Evolutionary conservation across 2,888 invertebrate genomes (phyloP).

Genomic region (Athripsodes cinereus): DNA sequence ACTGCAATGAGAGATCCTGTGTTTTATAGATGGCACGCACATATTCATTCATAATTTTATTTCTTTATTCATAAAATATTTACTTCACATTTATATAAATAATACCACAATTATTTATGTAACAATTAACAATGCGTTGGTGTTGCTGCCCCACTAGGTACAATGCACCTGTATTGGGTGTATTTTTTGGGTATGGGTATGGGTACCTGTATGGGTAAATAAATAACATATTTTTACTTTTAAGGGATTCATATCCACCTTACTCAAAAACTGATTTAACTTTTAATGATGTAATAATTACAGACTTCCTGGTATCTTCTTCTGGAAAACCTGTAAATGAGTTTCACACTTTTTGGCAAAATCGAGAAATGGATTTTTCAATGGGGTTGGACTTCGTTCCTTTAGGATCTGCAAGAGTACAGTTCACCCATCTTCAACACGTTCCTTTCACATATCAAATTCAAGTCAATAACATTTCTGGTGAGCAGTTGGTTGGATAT

Average conservation of each 20-base stretch:
- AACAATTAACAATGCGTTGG: too few relatives aligned
- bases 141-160: too few relatives aligned
- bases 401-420: slow-evolving; percentile 26
- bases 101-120: too few relatives aligned
- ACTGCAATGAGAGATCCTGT: slow-evolving; percentile 36
- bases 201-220: slow-evolving; percentile 36
- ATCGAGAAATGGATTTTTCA: slow-evolving; percentile 33
- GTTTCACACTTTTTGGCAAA: slow-evolving; percentile 32
- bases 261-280: slow-evolving; percentile 30
- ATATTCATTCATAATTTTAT: too few relatives aligned
- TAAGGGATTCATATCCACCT: slow-evolving; percentile 31
- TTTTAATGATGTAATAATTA: neutral
- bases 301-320: neutral
- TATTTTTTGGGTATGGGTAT: too few relatives aligned
- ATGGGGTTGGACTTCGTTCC: slow-evolving; percentile 35
- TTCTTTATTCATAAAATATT: too few relatives aligned
- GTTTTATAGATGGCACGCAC: slow-evolving; percentile 36
- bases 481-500: slow-evolving; percentile 27
- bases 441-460: slow-evolving; percentile 29
- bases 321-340: slow-evolving; percentile 11
- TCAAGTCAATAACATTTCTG: slow-evolving; percentile 19
- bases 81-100: too few relatives aligned
- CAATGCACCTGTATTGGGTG: too few relatives aligned
- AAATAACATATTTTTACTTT: slow-evolving; percentile 34
- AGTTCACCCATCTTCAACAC: slow-evolving; percentile 34